These are phyloP conservation scores for Malurus cyaneus DNA, from an alignment of 2,113 vertebrate genomes.

Conservation along the genomic window DNA sequence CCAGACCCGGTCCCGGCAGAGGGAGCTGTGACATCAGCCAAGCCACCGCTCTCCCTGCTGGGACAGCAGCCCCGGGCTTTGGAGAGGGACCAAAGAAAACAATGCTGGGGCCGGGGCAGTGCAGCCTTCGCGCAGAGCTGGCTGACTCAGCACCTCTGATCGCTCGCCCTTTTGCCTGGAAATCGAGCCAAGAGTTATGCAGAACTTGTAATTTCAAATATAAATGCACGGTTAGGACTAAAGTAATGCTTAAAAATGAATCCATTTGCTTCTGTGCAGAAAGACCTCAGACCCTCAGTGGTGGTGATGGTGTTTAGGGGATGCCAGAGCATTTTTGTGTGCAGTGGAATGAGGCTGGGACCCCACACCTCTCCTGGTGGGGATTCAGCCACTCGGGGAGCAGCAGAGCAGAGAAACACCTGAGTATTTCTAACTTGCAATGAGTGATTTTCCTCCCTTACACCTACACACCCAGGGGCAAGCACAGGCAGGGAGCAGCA, in stretches of 20 bases:
- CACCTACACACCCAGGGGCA: not conserved
- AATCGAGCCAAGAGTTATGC: not conserved
- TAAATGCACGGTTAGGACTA: not conserved
- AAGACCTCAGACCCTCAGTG: not conserved
- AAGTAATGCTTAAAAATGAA: not conserved
- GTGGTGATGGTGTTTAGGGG: not conserved
- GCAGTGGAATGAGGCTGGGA: not conserved
- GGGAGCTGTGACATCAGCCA: conserved; percentile 48
- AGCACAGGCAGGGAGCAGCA: not conserved
- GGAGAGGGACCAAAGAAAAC: not conserved
- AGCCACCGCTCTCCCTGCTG: not conserved
- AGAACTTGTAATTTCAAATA: not conserved
- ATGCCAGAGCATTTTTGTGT: not conserved
- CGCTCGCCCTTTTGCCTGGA: not conserved
- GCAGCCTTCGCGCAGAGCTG: not conserved
- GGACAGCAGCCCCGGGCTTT: not conserved
- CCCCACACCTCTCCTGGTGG: not conserved
- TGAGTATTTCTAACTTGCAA: not conserved
- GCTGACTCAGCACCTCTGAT: not conserved
- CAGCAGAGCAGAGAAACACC: not conserved
- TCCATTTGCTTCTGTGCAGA: not conserved
- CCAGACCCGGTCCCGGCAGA: not conserved
- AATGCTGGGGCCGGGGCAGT: accelerated
- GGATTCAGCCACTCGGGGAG: not conserved
- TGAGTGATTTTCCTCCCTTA: not conserved